Evolutionary conservation across 2,888 invertebrate genomes (phyloP).

Genomic region (Congeria kusceri): DNA sequence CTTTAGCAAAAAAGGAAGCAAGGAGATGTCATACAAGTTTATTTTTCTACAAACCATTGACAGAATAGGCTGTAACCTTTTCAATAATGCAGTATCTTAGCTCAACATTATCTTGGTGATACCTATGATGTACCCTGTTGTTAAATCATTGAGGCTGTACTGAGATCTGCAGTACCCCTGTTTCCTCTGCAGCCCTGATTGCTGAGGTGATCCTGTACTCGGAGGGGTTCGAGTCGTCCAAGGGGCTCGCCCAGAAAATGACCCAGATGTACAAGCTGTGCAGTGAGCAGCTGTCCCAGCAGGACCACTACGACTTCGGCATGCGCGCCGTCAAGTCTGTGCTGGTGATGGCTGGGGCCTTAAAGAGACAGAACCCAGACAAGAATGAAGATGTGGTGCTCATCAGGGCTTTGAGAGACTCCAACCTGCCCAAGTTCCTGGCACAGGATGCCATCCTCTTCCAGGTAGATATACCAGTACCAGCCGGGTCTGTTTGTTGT

Average conservation of each 20-base stretch:
- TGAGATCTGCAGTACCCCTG: no score
- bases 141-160: no score
- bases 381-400: slow-evolving; percentile 92
- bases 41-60: no score
- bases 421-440: slow-evolving; percentile 95
- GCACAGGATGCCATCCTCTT: slow-evolving; percentile 94
- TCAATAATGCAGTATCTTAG: no score
- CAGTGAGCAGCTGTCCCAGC: slow-evolving; percentile 95
- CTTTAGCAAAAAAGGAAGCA: no score
- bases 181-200: slow-evolving; percentile 85
- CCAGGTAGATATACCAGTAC: slow-evolving; percentile 86
- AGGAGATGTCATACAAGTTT: no score
- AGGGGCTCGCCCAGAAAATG: slow-evolving; percentile 95
- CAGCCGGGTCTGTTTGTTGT: no score
- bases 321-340: slow-evolving; percentile 90
- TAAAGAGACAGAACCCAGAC: slow-evolving; percentile 94
- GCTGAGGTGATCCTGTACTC: slow-evolving; percentile 97
- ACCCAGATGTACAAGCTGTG: slow-evolving; percentile 96
- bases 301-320: slow-evolving; percentile 94
- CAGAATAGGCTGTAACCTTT: no score
- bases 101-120: no score
- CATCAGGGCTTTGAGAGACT: slow-evolving; percentile 94
- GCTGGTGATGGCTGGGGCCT: slow-evolving; percentile 95
- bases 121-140: no score
- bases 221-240: slow-evolving; percentile 96